Conservation (phyloP, 2,888 invertebrate species). For the Sylvicola fuscatus region DNA sequence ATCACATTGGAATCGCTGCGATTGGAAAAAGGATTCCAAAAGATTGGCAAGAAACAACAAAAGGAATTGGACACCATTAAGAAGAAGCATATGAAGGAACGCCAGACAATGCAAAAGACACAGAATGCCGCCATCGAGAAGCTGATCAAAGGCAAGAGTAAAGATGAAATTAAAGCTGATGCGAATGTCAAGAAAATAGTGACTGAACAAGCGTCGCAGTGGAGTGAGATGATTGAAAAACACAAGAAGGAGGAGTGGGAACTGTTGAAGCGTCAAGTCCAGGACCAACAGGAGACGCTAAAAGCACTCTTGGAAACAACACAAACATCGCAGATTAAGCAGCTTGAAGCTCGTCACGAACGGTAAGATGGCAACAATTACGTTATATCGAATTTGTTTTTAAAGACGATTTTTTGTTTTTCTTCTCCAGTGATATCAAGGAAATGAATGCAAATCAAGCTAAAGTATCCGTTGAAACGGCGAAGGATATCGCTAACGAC, state of each 20-base stretch:
- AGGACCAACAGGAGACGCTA: slow-evolving; percentile 57
- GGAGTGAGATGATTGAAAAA: slow-evolving; percentile 75
- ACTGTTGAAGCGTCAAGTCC: slow-evolving; percentile 55
- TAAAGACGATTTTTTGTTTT: neutral
- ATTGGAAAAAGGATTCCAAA: slow-evolving; percentile 78
- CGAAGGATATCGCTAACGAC: slow-evolving; percentile 87
- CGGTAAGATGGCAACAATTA: slow-evolving; percentile 26
- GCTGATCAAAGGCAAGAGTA: slow-evolving; percentile 68
- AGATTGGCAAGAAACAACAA: slow-evolving; percentile 85
- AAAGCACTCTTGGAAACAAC: slow-evolving; percentile 63
- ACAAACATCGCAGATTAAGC: slow-evolving; percentile 71
- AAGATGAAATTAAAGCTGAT: slow-evolving; percentile 61
- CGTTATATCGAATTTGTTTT: neutral
- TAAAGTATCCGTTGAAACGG: slow-evolving; percentile 91
- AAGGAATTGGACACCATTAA: slow-evolving; percentile 84
- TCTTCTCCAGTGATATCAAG: slow-evolving; percentile 58
- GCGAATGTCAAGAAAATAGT: slow-evolving; percentile 64
- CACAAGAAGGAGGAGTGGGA: slow-evolving; percentile 72
- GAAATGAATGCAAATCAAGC: slow-evolving; percentile 90
- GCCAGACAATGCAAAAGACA: slow-evolving; percentile 70
- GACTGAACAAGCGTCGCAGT: slow-evolving; percentile 80
- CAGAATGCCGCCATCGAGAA: slow-evolving; percentile 86
- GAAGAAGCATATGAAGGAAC: slow-evolving; percentile 87
- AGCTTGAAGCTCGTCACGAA: slow-evolving; percentile 75
- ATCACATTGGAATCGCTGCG: slow-evolving; percentile 74